Evolutionary conservation across 2,797 vertebrate genomes (phyloP).

Genomic region (Margarornis squamiger): DNA sequence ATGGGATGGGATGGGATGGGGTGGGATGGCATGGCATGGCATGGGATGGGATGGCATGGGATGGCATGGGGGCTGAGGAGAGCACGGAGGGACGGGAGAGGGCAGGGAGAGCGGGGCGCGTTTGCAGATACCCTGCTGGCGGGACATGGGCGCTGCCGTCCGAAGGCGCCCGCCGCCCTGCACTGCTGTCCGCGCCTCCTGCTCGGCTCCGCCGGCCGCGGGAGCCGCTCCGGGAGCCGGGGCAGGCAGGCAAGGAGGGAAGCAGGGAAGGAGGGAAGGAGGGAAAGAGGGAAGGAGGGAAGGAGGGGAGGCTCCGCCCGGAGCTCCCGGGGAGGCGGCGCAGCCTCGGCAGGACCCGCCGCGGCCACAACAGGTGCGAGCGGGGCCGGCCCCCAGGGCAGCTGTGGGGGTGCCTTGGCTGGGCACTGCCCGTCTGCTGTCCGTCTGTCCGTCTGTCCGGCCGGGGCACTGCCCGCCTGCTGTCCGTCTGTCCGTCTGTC

Average conservation of each 20-base stretch:
- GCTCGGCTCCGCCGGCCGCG: neutral
- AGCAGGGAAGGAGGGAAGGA: neutral
- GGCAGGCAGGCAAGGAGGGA: conserved; percentile 31
- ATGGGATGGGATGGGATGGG: too few species aligned
- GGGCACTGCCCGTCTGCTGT: too few species aligned
- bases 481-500: too few species aligned
- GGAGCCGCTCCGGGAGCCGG: neutral
- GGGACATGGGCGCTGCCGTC: conserved; percentile 59
- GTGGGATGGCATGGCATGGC: too few species aligned
- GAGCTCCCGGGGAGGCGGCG: conserved; percentile 52
- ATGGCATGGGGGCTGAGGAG: neutral
- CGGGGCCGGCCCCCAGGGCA: neutral
- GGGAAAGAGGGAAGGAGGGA: conserved; percentile 34
- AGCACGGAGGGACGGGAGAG: neutral
- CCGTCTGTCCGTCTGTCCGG: too few species aligned
- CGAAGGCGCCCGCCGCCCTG: neutral
- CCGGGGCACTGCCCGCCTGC: neutral
- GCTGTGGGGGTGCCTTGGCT: too few species aligned
- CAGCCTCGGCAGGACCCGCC: neutral
- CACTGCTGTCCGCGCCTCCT: neutral
- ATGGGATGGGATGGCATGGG: too few species aligned
- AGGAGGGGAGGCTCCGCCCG: conserved; percentile 51
- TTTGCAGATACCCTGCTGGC: conserved; percentile 55
- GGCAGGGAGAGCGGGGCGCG: neutral
- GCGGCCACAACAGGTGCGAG: neutral